Conservation (phyloP, 2,797 vertebrate genomes). For the Mus spretus region DNA sequence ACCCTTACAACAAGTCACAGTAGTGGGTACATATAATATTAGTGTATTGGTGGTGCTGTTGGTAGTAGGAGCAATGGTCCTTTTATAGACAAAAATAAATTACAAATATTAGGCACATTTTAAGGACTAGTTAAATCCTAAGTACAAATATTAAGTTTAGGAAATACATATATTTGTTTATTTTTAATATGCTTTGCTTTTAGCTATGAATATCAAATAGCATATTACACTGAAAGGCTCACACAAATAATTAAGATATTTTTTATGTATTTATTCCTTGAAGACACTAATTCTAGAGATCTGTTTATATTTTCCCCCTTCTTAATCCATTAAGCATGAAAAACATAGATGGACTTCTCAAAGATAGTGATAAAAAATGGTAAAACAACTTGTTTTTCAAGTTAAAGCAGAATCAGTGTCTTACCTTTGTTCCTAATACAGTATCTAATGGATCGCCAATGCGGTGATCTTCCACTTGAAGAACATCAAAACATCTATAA, state of each 20-base stretch:
- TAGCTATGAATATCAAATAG: constrained; percentile 68
- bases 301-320: constrained; percentile 45
- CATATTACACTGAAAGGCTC: constrained; percentile 40
- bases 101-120: not conserved
- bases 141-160: constrained; percentile 69
- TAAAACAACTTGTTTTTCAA: constrained; percentile 73
- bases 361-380: constrained; percentile 50
- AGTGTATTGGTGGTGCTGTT: rapidly evolving
- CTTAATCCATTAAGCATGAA: constrained; percentile 62
- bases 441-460: constrained; percentile 30
- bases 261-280: constrained; percentile 68
- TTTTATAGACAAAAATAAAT: not conserved
- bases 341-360: constrained; percentile 48
- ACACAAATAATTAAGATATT: constrained; percentile 72
- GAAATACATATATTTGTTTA: constrained; percentile 59
- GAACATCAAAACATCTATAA: constrained; percentile 77
- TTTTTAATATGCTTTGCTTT: constrained; percentile 59
- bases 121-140: not conserved
- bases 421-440: constrained; percentile 69
- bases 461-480: constrained; percentile 75
- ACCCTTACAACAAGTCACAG: not conserved
- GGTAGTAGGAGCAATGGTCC: rapidly evolving
- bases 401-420: constrained; percentile 74
- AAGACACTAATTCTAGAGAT: constrained; percentile 71
- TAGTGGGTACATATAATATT: not conserved